A percentile compares a stretch with the other conserved stretches of the same genome.
phyloP scores from a whole-genome alignment of 2,888 invertebrate species.

The Gandaritis pyraliata region DNA sequence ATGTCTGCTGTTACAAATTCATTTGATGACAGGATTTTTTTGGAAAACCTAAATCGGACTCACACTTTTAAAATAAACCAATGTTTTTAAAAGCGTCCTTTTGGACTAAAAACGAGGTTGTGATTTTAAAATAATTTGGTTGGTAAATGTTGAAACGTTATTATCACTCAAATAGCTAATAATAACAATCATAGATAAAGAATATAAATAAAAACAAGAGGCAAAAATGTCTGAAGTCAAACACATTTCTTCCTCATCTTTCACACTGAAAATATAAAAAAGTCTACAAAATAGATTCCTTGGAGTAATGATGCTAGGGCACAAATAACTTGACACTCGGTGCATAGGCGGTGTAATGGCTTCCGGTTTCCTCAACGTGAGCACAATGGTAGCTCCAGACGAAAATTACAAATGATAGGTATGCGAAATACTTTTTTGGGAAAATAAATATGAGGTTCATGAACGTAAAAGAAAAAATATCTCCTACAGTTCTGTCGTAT shows the following conservation, averaged over 20 bases:
- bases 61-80: background rate
- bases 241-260: background rate
- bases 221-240: too few relatives aligned
- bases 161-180: too few relatives aligned
- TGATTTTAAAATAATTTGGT: background rate
- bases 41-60: constrained; percentile 32
- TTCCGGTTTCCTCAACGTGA: constrained; percentile 73
- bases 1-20: constrained; percentile 63
- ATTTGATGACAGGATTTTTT: constrained; percentile 51
- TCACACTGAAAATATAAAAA: background rate
- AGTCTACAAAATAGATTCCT: constrained; percentile 10
- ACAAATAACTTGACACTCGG: constrained; percentile 64
- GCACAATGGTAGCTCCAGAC: constrained; percentile 68
- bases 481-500: too few relatives aligned
- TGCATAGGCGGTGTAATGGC: constrained; percentile 75
- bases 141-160: too few relatives aligned
- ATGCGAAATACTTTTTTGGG: constrained; percentile 55
- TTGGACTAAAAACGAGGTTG: background rate
- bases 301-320: constrained; percentile 46
- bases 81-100: background rate
- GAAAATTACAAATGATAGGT: constrained; percentile 74
- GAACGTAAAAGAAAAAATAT: background rate
- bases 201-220: too few relatives aligned
- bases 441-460: constrained; percentile 50
- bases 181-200: too few relatives aligned